Conservation (phyloP, 2,888 invertebrate species). For the Aphrophora alni region DNA sequence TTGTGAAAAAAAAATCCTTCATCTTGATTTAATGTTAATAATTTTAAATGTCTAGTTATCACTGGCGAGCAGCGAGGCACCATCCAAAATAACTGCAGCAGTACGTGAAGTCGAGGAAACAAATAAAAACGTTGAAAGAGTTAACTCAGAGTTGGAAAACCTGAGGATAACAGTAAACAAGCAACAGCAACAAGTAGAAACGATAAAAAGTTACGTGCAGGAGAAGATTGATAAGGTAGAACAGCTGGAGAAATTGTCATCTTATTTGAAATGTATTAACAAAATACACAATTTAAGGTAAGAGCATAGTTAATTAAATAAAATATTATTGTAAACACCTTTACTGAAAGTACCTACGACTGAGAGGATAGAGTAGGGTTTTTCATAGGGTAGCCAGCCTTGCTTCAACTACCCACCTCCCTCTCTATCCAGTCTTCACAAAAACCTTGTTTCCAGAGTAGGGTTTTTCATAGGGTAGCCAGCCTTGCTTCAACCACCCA, state of each 20-base stretch:
- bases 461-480: no score
- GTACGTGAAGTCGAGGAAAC: conserved; percentile 67
- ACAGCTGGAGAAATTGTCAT: conserved; percentile 62
- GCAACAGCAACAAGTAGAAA: conserved; percentile 30
- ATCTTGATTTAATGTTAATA: no score
- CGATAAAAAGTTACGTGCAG: conserved; percentile 48
- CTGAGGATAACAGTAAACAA: conserved; percentile 45
- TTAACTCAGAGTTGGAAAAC: conserved; percentile 58
- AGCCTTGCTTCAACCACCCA: no score
- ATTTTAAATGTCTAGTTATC: neutral
- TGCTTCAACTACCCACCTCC: no score
- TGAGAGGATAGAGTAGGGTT: no score
- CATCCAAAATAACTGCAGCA: conserved; percentile 57
- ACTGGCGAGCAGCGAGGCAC: neutral
- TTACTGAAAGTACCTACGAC: no score
- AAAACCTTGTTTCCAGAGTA: no score
- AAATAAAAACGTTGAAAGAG: conserved; percentile 58
- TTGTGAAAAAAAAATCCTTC: no score
- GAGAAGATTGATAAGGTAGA: conserved; percentile 61
- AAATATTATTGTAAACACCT: neutral
- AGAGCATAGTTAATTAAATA: conserved; percentile 29
- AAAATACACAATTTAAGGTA: conserved; percentile 76
- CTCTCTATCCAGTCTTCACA: no score
- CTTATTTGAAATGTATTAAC: conserved; percentile 73
- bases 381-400: no score